phyloP scores from a whole-genome alignment of 1,140 invertebrate genomes.

The Notospermus geniculatus region DNA sequence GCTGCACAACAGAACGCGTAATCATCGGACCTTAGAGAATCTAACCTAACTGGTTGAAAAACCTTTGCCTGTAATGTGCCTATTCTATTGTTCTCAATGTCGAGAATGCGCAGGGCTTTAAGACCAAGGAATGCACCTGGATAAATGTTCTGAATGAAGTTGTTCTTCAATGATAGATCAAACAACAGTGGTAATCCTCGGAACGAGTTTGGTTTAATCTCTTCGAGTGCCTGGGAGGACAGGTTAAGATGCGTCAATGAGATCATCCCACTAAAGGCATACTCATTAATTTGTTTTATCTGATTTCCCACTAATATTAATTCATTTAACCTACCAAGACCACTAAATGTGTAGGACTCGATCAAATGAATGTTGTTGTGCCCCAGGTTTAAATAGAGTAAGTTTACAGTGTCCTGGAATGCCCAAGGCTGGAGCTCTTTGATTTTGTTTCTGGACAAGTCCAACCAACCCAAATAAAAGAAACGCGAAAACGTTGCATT shows the following conservation, averaged over 20 bases:
- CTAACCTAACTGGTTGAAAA: no score
- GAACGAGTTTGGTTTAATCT: not conserved
- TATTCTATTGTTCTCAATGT: not conserved
- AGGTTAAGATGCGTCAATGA: not conserved
- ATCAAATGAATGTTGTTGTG: not conserved
- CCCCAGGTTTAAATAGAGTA: not conserved
- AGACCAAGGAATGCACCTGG: not conserved
- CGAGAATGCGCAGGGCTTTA: not conserved
- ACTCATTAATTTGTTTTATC: not conserved
- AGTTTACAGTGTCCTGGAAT: not conserved
- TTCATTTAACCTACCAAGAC: not conserved
- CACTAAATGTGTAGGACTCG: not conserved
- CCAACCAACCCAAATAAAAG: not conserved
- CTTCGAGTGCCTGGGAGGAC: not conserved
- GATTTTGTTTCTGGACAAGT: not conserved
- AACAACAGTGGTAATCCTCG: no score
- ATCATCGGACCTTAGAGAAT: not conserved
- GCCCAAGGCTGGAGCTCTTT: not conserved
- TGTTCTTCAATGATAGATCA: no score
- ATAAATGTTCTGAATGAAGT: no score
- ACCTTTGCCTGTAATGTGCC: not conserved
- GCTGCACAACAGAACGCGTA: constrained; percentile 11
- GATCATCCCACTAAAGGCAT: not conserved
- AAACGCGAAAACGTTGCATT: not conserved
- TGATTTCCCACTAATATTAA: not conserved